Percentiles rank a stretch among this genome's conserved stretches.
phyloP scores from a whole-genome alignment of 2,797 vertebrate species.

The Tolypeutes matacus region DNA sequence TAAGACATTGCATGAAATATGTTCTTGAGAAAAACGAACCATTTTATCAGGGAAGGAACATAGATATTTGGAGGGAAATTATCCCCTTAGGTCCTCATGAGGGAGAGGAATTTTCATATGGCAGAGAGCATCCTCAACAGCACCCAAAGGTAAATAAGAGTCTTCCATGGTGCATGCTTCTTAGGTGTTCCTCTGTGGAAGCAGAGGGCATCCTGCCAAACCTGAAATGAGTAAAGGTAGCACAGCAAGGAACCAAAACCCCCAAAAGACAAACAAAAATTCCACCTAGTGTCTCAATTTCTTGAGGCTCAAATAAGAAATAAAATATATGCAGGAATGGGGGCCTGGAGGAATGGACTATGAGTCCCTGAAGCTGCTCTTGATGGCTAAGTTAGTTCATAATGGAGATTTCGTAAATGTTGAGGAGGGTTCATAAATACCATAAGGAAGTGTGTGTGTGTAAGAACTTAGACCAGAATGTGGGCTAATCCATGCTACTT shows the following conservation, averaged over 20 bases:
- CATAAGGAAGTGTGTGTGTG: too few species aligned
- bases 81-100: neutral
- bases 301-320: neutral
- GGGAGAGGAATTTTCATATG: neutral
- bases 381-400: neutral
- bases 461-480: neutral
- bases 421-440: neutral
- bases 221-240: neutral
- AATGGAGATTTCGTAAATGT: neutral
- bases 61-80: neutral
- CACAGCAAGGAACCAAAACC: neutral
- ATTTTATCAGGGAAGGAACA: slow-evolving; percentile 31
- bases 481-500: neutral
- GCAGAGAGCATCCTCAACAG: neutral
- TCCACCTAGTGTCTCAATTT: neutral
- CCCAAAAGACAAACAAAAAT: neutral
- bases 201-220: neutral
- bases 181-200: neutral
- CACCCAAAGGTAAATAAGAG: neutral
- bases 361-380: neutral
- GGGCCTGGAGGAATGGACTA: neutral
- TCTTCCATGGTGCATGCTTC: neutral
- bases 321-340: neutral
- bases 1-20: slow-evolving; percentile 2
- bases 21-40: neutral